These are phyloP conservation scores for Himalopsyche japonica DNA, from an alignment of 2,888 invertebrate species.

Conservation along the genomic window DNA sequence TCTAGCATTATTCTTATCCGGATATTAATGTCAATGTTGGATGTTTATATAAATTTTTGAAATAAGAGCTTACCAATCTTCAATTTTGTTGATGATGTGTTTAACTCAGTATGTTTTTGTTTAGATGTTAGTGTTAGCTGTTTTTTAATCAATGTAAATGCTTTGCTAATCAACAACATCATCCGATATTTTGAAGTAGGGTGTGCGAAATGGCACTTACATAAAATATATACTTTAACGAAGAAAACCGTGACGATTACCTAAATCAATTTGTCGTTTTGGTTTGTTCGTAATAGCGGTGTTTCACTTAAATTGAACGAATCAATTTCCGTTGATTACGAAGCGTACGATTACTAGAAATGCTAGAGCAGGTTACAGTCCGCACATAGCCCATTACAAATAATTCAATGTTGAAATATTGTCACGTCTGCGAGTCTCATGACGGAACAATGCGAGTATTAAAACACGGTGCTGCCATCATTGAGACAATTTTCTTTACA, in stretches of 20 bases:
- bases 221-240: not conserved
- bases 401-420: slow-evolving; percentile 4
- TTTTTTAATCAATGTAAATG: too few relatives aligned
- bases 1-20: too few relatives aligned
- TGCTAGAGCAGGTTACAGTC: not conserved
- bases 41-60: too few relatives aligned
- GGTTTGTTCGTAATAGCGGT: not conserved
- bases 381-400: not conserved
- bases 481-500: slow-evolving; percentile 10
- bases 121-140: too few relatives aligned
- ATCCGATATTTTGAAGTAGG: too few relatives aligned
- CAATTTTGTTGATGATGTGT: too few relatives aligned
- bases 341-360: not conserved
- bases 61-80: too few relatives aligned
- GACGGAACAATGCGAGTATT: slow-evolving; percentile 2
- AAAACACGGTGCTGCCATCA: not conserved
- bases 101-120: too few relatives aligned
- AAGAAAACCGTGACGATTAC: not conserved
- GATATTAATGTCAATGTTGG: too few relatives aligned
- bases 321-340: not conserved
- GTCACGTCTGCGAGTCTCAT: slow-evolving; percentile 24
- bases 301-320: not conserved
- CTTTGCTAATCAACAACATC: too few relatives aligned
- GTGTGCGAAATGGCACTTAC: not conserved
- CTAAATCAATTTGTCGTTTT: not conserved